Evolutionary conservation across 2,888 invertebrate species (phyloP).

Genomic region (Hydrotaea diabolus): DNA sequence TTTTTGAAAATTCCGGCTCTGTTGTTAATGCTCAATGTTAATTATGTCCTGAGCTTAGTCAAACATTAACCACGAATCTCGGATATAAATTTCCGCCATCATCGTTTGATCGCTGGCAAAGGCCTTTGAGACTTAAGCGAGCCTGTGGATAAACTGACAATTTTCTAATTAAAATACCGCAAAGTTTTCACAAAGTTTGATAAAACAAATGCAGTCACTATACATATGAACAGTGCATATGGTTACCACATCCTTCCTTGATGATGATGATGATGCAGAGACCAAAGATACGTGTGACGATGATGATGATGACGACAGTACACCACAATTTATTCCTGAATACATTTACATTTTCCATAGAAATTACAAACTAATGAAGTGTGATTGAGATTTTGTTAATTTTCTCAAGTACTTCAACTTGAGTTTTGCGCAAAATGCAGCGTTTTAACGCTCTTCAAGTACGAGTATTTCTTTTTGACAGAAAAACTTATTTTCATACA

Average conservation of each 20-base stretch:
- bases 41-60: too few relatives aligned
- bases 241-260: not conserved
- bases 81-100: too few relatives aligned
- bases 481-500: not conserved
- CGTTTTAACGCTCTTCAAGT: not conserved
- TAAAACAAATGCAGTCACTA: slow-evolving; percentile 13
- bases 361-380: slow-evolving; percentile 75
- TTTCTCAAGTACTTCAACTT: slow-evolving; percentile 71
- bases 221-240: not conserved
- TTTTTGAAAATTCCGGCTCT: too few relatives aligned
- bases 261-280: not conserved
- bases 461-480: slow-evolving; percentile 9
- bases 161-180: slow-evolving; percentile 39
- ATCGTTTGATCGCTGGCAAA: too few relatives aligned
- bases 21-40: too few relatives aligned
- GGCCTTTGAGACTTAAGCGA: too few relatives aligned
- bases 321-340: slow-evolving; percentile 21
- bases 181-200: slow-evolving; percentile 12
- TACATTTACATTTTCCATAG: slow-evolving; percentile 57
- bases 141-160: too few relatives aligned
- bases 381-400: slow-evolving; percentile 77
- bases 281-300: not conserved
- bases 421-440: slow-evolving; percentile 20
- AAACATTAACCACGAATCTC: too few relatives aligned
- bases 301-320: not conserved